These are phyloP conservation scores for Dinomys branickii DNA, from an alignment of 2,113 vertebrate genomes.

Conservation along the genomic window DNA sequence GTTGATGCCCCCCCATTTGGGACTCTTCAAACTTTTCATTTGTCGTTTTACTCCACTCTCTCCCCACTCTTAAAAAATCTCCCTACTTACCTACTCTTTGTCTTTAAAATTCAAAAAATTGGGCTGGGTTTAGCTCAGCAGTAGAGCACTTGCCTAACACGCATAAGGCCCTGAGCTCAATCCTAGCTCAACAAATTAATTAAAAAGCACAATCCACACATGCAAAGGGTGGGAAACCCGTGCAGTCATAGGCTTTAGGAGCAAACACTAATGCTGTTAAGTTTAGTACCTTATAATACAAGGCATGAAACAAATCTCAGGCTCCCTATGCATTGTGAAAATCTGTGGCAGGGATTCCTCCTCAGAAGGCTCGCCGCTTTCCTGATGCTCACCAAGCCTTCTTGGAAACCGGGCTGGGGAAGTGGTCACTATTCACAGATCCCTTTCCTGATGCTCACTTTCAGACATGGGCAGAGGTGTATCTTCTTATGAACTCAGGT, in stretches of 20 bases:
- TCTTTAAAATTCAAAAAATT: background rate
- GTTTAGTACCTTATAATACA: slow-evolving; percentile 51
- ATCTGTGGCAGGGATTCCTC: background rate
- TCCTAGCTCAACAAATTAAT: background rate
- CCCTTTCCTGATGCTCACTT: background rate
- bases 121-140: background rate
- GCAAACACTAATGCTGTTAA: slow-evolving; percentile 35
- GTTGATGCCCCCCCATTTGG: background rate
- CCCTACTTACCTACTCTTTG: slow-evolving; percentile 18
- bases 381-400: background rate
- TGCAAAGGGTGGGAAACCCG: background rate
- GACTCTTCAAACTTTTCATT: background rate
- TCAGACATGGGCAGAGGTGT: background rate
- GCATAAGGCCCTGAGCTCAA: background rate
- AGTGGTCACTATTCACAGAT: background rate
- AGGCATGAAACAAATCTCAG: slow-evolving; percentile 14
- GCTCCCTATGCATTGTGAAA: background rate
- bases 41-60: background rate
- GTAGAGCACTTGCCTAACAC: background rate
- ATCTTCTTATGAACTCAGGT: background rate
- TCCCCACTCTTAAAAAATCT: background rate
- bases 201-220: background rate
- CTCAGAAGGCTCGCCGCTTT: background rate
- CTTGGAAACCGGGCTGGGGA: background rate
- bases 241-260: slow-evolving; percentile 20